phyloP scores from a whole-genome alignment of 2,888 invertebrate species.

The Calephelis perditalis region DNA sequence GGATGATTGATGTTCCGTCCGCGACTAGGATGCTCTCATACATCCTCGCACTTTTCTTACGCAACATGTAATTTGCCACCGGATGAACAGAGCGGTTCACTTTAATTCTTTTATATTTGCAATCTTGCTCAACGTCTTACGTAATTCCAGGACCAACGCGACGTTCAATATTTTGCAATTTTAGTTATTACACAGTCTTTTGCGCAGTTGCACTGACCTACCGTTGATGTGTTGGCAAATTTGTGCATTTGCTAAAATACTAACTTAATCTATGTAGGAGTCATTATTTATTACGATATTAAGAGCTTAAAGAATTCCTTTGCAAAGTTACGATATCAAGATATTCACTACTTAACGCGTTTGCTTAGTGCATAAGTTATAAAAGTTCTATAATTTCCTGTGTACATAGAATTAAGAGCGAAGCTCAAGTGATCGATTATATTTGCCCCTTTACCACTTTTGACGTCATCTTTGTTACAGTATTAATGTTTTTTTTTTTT shows the following conservation, averaged over 20 bases:
- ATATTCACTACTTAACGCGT: no score
- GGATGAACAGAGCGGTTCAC: conserved; percentile 45
- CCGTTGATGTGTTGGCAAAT: conserved; percentile 29
- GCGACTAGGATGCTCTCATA: conserved; percentile 24
- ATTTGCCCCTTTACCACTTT: no score
- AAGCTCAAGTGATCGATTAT: no score
- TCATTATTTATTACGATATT: not conserved
- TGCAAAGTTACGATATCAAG: no score
- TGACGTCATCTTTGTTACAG: no score
- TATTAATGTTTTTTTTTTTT: no score
- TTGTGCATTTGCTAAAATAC: conserved; percentile 6
- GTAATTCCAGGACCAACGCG: conserved; percentile 65
- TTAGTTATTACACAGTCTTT: conserved; percentile 54
- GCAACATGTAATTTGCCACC: conserved; percentile 49
- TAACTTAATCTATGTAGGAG: not conserved
- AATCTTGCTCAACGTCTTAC: conserved; percentile 63
- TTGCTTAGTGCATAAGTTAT: no score
- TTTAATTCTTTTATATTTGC: conserved; percentile 59
- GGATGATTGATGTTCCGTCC: not conserved
- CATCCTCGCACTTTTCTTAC: conserved; percentile 50
- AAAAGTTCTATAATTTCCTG: no score
- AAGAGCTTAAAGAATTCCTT: not conserved
- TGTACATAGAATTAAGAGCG: no score
- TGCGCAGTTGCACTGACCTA: conserved; percentile 47
- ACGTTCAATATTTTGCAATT: conserved; percentile 62